Conservation (phyloP, 2,797 vertebrate genomes). For the Clangula hyemalis region DNA sequence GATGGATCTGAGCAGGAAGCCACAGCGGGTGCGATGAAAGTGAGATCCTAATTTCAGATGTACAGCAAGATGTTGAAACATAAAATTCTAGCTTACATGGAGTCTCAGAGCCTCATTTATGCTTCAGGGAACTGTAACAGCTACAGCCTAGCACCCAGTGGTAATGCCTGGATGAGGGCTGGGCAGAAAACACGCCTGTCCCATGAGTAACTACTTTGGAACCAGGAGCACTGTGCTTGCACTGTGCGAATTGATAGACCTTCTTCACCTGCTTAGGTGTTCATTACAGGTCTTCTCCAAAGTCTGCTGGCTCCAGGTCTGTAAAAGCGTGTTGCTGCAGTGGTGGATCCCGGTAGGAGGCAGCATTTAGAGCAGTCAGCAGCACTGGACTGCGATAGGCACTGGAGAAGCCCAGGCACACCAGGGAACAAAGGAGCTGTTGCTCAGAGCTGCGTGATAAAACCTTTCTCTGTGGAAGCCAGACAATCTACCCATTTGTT, state of each 20-base stretch:
- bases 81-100: not conserved
- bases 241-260: not conserved
- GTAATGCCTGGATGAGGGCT: not conserved
- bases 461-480: slow-evolving; percentile 20
- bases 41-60: not conserved
- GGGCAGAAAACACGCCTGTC: not conserved
- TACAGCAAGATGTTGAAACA: not conserved
- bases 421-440: slow-evolving; percentile 31
- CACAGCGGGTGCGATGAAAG: not conserved
- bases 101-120: not conserved
- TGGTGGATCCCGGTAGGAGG: not conserved
- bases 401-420: not conserved
- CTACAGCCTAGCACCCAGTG: not conserved
- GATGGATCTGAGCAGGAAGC: not conserved
- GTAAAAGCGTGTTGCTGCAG: not conserved
- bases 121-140: not conserved
- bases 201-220: not conserved
- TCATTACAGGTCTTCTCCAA: not conserved
- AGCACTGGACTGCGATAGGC: not conserved
- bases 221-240: not conserved
- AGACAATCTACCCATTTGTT: slow-evolving; percentile 60
- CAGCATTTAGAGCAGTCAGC: not conserved
- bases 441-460: not conserved
- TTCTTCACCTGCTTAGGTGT: accelerated
- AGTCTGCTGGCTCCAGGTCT: not conserved